Base-by-base conservation (phyloP, 2,888 invertebrate species). In the Callimorpha dominula region DNA sequence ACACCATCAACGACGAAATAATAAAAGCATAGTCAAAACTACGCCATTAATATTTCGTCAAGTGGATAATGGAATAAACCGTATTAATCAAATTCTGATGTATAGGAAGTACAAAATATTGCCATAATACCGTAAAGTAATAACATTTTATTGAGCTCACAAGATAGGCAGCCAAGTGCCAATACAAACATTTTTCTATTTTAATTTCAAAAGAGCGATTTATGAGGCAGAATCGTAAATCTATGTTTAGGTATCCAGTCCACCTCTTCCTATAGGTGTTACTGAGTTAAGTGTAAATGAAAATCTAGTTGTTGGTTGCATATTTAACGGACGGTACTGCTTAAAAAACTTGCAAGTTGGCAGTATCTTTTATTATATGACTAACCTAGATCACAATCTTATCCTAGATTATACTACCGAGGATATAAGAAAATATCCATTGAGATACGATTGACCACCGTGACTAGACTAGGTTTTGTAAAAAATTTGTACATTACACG, bases 101-200 rank as follows among this genome's bases (percentile, higher is more conserved):
- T 49, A 49, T 20, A 65, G 49, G 49, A 49, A 42, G 31, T 49
- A 42, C 11, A 43, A 7, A 49, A 57, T 68, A 57, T 60, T 69
- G 62, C 50, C 62, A 62, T 8, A 52, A 73, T n/a, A 67, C n/a
- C n/a, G 64, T 57, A 57, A 65, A 43, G 62, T 72, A 72, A 75
- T 72, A 71, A 66, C 46, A 68, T 40, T 31, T 43, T 67, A 43
- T 1, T 68, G 68, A 70, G 60, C 57, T 70, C 54, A 68, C 15
- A 65, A 68, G 50, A 70, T 67, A 52, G 62, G 43, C 14, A 60
- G 65, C 62, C 57, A 54, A 66, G 65, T 71, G 71, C 74, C 74
- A 74, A 74, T 20, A 68, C 60, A 71, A 74, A 74, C 71, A 74
- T 70, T 73, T 42, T 57, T 64, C 67, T 74, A 70, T 73, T 66